Conservation (phyloP, 2,888 invertebrate species). For the Nomada fucata region DNA sequence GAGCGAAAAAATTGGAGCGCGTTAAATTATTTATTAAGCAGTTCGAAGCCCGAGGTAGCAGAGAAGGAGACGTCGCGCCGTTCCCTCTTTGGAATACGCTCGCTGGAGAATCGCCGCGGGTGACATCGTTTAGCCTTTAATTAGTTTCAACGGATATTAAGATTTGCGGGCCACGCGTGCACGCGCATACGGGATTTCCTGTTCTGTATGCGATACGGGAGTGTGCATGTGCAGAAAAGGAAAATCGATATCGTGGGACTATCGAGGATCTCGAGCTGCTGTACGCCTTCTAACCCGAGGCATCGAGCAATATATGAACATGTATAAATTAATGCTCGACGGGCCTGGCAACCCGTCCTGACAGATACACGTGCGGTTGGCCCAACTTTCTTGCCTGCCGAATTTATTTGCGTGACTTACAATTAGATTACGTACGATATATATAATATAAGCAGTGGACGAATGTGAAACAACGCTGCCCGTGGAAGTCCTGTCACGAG, state of each 20-base stretch:
- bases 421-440: too few species aligned
- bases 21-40: constrained; percentile 35
- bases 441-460: too few species aligned
- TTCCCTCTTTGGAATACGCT: constrained; percentile 46
- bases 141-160: constrained; percentile 71
- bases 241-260: constrained; percentile 45
- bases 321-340: constrained; percentile 25
- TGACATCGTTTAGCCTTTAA: constrained; percentile 75
- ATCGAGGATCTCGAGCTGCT: constrained; percentile 29
- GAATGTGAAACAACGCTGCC: too few species aligned
- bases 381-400: constrained; percentile 33
- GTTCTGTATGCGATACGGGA: not conserved
- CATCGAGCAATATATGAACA: constrained; percentile 20
- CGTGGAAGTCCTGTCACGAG: too few species aligned
- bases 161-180: constrained; percentile 55
- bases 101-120: constrained; percentile 68
- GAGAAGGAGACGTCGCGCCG: not conserved
- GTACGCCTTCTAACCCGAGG: constrained; percentile 49
- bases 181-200: not conserved
- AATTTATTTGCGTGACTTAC: not conserved
- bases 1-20: not conserved
- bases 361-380: constrained; percentile 35
- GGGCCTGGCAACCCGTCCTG: too few species aligned
- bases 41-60: constrained; percentile 17
- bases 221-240: constrained; percentile 26